Evolutionary conservation across 1,140 invertebrate genomes (phyloP), one percentile per base, ranked within the genome.

Genomic region (Pseudomyrmex dendroicus): DNA sequence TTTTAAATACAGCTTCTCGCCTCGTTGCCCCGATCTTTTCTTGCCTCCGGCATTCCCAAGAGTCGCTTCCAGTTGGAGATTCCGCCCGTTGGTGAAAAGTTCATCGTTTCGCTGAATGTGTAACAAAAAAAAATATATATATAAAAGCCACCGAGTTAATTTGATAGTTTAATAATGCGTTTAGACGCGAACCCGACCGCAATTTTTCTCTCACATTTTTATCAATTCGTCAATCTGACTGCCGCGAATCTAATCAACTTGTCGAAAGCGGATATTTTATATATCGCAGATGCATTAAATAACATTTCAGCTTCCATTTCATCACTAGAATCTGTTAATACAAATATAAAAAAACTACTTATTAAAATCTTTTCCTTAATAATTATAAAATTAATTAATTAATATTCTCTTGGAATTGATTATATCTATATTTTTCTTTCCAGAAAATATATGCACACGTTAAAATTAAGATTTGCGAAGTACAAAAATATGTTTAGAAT

Each of bases 1-100:
- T 86, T 86, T 86, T 86, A 86, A 86, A 73, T 84, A 84, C 74
- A 82, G 62, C 66, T 84, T 84, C 52, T 68, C 82, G 52, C 83
- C 64, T 83, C 80, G 82, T 84, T 73, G 67, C 68, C 10, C 73
- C 44, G 52, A 62, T 83, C 63, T 56, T 84, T 73, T 64, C 82
- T 70, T 64, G 15, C 61, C 9, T 67, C 35, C 5, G n/a, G 54
- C 13, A 15, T 52, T 85, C 70, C 56, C 78, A 68, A 48, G 63
- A 12, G 70, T 25, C 70, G 63, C 54, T 85, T 74, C 52, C 44
- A 56, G n/a, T 10, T 22, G 35, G 63, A 67, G 48, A 70, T 63
- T 66, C 61, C 20, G n/a, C 3, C 13, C 48, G 35, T 35, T 64
- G 48, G 46, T 70, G 76, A 83, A 74, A 70, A 74, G 56, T 54